These are phyloP conservation scores for Caenorhabditis zanzibari DNA, from an alignment of 2,888 invertebrate genomes.

Conservation along the genomic window DNA sequence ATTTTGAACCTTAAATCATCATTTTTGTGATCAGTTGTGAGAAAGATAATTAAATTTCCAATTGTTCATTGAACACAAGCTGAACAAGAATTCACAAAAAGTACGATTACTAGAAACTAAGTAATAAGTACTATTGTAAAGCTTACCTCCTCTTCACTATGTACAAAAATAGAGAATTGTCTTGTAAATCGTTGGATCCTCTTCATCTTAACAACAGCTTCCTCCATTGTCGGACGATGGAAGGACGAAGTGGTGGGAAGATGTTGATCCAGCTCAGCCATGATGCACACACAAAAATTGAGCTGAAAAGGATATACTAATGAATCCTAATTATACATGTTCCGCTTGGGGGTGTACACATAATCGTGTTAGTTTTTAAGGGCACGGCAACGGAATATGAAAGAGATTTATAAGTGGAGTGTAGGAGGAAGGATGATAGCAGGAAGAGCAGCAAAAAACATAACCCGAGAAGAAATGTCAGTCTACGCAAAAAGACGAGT, in stretches of 20 bases:
- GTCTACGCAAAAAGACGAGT: conserved; percentile 31
- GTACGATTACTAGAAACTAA: neutral
- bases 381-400: conserved; percentile 6
- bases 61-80: conserved; percentile 33
- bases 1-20: neutral
- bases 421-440: conserved; percentile 21
- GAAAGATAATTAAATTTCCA: conserved; percentile 19
- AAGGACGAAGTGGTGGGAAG: conserved; percentile 55
- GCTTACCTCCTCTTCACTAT: conserved; percentile 54
- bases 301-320: conserved; percentile 39
- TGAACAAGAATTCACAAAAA: conserved; percentile 1
- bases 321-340: conserved; percentile 48
- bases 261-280: conserved; percentile 65
- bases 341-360: conserved; percentile 30
- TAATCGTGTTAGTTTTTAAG: conserved; percentile 47
- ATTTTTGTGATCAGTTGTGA: conserved; percentile 5
- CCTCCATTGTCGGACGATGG: conserved; percentile 40
- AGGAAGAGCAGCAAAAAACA: conserved; percentile 27
- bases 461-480: conserved; percentile 39
- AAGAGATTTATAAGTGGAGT: conserved; percentile 7
- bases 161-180: conserved; percentile 61
- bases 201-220: conserved; percentile 49
- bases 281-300: conserved; percentile 19
- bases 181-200: conserved; percentile 57
- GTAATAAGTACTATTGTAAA: neutral